phyloP scores from a whole-genome alignment of 2,888 invertebrate species.

The Dermolepida albohirtum region DNA sequence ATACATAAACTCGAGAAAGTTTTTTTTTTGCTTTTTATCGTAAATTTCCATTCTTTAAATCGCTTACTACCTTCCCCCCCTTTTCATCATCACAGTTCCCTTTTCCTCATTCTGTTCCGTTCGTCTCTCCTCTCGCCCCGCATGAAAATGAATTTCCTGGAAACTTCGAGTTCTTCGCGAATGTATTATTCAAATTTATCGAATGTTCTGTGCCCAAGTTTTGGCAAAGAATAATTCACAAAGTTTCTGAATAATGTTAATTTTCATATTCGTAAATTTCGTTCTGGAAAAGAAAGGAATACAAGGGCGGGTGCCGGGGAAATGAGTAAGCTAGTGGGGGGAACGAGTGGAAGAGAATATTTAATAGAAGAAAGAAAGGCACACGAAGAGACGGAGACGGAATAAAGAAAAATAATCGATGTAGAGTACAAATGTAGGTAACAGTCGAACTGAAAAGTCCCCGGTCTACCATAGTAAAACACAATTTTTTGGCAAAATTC shows the following conservation, averaged over 20 bases:
- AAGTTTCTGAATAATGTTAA: conserved; percentile 43
- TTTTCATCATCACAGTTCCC: conserved; percentile 2
- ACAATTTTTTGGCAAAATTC: too few species aligned
- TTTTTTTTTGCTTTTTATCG: conserved; percentile 11
- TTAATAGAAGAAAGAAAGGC: conserved; percentile 10
- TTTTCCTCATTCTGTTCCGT: not conserved
- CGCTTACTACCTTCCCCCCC: not conserved
- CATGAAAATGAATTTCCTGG: conserved; percentile 42
- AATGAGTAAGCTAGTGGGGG: not conserved
- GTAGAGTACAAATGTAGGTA: too few species aligned
- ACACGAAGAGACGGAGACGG: too few species aligned
- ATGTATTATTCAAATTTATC: conserved; percentile 45
- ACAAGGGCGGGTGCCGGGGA: not conserved
- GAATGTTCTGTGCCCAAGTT: conserved; percentile 42
- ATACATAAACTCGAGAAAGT: conserved; percentile 1
- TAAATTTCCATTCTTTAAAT: conserved; percentile 29
- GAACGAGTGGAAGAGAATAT: conserved; percentile 26
- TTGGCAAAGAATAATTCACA: conserved; percentile 44
- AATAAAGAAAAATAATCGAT: too few species aligned
- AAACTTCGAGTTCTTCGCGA: conserved; percentile 35
- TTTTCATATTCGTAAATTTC: conserved; percentile 43
- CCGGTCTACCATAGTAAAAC: too few species aligned
- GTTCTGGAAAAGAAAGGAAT: conserved; percentile 33
- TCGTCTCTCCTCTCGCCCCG: conserved; percentile 4
- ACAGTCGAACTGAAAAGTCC: too few species aligned